These are phyloP conservation scores for Diabrotica balteata DNA, from an alignment of 2,888 invertebrate species.

Conservation along the genomic window DNA sequence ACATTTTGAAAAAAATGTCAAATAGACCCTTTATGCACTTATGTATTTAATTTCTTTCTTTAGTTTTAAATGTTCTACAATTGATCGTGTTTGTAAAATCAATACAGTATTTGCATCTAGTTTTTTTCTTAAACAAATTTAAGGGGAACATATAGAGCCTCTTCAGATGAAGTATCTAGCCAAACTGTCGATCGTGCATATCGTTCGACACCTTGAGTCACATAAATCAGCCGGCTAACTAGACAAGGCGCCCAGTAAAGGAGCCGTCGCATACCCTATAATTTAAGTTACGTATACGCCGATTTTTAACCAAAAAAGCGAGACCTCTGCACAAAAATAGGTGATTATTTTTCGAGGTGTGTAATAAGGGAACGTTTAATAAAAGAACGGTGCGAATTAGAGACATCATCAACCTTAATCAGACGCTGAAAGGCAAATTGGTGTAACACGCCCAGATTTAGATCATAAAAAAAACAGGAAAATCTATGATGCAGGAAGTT, in stretches of 20 bases:
- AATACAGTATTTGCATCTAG: no score
- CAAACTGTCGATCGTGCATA: constrained; percentile 16
- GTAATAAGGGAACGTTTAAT: constrained; percentile 34
- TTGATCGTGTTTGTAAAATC: no score
- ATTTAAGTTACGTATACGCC: constrained; percentile 45
- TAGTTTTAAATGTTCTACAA: no score
- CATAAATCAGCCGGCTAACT: constrained; percentile 58
- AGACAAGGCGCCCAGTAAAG: constrained; percentile 59
- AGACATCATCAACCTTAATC: constrained; percentile 33
- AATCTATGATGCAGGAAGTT: constrained; percentile 23
- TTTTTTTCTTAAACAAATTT: no score
- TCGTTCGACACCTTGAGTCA: constrained; percentile 25
- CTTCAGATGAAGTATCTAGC: background rate
- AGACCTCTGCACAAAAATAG: constrained; percentile 33
- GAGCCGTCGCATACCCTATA: constrained; percentile 57
- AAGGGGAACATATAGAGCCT: no score
- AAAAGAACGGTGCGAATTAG: constrained; percentile 38
- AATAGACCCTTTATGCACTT: no score
- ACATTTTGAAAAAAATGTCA: no score
- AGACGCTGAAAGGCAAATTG: constrained; percentile 35
- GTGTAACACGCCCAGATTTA: constrained; percentile 23
- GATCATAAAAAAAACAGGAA: constrained; percentile 10
- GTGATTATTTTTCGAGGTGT: constrained; percentile 35
- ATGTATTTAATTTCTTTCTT: no score
- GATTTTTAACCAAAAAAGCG: constrained; percentile 29